phyloP scores from a whole-genome alignment of 2,888 invertebrate species.

The Lamellibrachia satsuma region DNA sequence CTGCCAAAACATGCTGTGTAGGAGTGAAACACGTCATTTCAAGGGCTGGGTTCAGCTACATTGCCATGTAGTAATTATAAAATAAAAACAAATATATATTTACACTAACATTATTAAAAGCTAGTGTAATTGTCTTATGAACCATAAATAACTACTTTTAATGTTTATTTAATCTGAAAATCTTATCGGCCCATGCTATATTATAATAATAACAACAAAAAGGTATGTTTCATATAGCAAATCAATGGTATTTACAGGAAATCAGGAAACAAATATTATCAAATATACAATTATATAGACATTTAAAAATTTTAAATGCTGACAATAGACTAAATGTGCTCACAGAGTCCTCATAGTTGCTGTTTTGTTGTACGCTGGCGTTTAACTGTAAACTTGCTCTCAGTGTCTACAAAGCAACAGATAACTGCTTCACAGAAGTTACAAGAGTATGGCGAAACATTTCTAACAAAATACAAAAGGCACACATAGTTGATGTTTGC shows the following conservation, averaged over 20 bases:
- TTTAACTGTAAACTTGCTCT: slow-evolving; percentile 58
- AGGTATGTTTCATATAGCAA: not conserved
- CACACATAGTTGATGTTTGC: not conserved
- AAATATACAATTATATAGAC: not conserved
- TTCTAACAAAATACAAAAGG: not conserved
- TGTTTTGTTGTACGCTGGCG: slow-evolving; percentile 52
- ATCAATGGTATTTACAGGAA: not conserved
- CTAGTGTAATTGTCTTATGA: no score
- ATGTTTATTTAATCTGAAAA: no score
- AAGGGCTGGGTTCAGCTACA: no score
- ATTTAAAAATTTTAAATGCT: not conserved
- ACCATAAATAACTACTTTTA: no score
- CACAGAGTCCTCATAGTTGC: slow-evolving; percentile 26
- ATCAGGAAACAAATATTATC: not conserved
- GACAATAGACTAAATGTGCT: not conserved
- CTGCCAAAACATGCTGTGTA: slow-evolving; percentile 31
- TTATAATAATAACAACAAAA: no score
- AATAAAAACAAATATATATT: no score
- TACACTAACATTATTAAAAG: no score
- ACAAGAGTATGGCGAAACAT: not conserved
- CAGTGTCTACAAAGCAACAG: slow-evolving; percentile 50
- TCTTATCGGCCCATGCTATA: no score
- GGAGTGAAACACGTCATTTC: slow-evolving; percentile 37
- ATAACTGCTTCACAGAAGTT: not conserved
- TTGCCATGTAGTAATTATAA: not conserved